A percentile compares a stretch with the other conserved stretches of the same genome.
Evolutionary conservation across 2,888 invertebrate species (phyloP).

Genomic region (Orchesella flavescens): DNA sequence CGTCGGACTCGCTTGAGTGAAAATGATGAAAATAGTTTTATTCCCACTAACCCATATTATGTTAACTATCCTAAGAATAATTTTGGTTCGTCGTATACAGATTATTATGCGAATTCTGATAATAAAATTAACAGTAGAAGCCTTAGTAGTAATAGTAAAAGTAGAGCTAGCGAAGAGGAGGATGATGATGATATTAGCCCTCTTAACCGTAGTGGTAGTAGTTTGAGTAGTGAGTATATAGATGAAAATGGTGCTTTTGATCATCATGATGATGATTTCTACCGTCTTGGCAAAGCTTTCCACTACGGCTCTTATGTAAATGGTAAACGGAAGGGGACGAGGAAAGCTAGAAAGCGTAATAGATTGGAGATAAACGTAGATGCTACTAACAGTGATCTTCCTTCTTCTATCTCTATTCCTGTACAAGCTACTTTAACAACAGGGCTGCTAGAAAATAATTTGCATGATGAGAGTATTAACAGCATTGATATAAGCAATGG

Average conservation of each 20-base stretch:
- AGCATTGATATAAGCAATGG: constrained; percentile 24
- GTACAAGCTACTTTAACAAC: constrained; percentile 30
- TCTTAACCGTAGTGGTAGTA: constrained; percentile 22
- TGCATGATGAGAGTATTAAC: neutral
- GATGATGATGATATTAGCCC: constrained; percentile 2
- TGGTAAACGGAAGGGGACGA: constrained; percentile 11
- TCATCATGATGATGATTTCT: constrained; percentile 11
- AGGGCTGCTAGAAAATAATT: neutral
- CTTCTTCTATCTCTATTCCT: constrained; percentile 44
- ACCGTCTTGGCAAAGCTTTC: neutral
- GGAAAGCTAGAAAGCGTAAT: neutral
- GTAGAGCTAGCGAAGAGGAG: constrained; percentile 2
- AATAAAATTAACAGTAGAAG: constrained; percentile 30
- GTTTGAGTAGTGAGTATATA: constrained; percentile 9
- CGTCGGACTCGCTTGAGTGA: constrained; percentile 47
- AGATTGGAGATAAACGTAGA: constrained; percentile 9
- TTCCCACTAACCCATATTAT: constrained; percentile 44
- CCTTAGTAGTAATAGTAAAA: neutral
- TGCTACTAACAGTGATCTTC: constrained; percentile 9
- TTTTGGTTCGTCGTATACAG: constrained; percentile 8
- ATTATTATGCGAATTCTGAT: constrained; percentile 13
- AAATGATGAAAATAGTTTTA: constrained; percentile 23
- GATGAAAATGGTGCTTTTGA: constrained; percentile 47
- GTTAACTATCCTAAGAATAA: constrained; percentile 13
- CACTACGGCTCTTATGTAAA: constrained; percentile 17